Evolutionary conservation across 2,888 invertebrate genomes (phyloP), one percentile per base, ranked within the genome.

Genomic region (Amiota communis): DNA sequence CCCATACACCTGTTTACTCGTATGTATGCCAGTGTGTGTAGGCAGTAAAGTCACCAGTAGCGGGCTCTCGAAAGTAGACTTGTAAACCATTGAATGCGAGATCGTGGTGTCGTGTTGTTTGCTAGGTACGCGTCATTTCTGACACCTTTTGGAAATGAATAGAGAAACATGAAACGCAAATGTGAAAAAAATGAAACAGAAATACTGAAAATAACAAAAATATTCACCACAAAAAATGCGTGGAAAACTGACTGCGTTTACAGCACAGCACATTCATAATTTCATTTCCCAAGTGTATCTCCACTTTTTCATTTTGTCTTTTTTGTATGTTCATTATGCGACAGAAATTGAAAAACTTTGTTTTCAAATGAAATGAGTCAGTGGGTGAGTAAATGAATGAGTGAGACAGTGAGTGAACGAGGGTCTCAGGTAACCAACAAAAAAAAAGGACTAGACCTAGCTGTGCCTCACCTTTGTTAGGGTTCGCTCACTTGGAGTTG

Each of bases 341-440:
- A 83, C 86, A 86, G 82, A 86, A 86, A 83, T 86, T 86, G 86
- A 83, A 83, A 86, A 83, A 83, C 84, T 86, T 83, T 86, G 86
- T 86, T 86, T 83, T 15, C 72, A 13, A 15, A 36, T 6, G 6
- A 36, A 36, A 36, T 36, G 36, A 79, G 85, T 78, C 83, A 20
- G 36, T 83, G 82, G 85, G 85, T 82, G 20, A 20, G 59, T 57
- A 57, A 15, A 1, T 57, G 57, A 17, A 15, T 57, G 57, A 17
- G 15, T n/a, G 57, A 10, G 57, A 1, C 15, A 9, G 15, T 20
- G 17, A 20, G 17, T 59, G 59, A 20, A 20, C 11, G 59, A 10
- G 13, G 15, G 11, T 59, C 11, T 11, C 59, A 59, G 51, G 11
- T 67, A 47, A 46, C 9, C 83, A 84, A 85, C 85, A 83, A 86